phyloP scores from a whole-genome alignment of 2,113 vertebrate genomes.

The Hippocampus barbouri region DNA sequence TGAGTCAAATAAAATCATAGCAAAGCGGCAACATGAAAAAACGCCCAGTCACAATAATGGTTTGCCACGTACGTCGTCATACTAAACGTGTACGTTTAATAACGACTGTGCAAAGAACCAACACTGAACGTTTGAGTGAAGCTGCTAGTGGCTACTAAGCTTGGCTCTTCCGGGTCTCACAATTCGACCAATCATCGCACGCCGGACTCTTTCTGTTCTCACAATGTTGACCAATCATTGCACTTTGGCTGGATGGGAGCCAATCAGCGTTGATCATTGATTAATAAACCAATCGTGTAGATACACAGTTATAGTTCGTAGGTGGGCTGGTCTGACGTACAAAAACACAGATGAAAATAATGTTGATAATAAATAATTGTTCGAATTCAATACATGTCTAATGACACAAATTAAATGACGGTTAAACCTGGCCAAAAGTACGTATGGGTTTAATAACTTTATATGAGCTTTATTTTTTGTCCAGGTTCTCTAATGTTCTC shows the following conservation, averaged over 20 bases:
- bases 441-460: no score
- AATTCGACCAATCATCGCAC: constrained; percentile 55
- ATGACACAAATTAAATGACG: not conserved
- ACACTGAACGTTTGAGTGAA: constrained; percentile 5
- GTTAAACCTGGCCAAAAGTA: no score
- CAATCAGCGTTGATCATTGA: constrained; percentile 45
- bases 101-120: not conserved
- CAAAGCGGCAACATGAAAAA: not conserved
- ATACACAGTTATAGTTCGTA: constrained; percentile 66
- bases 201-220: constrained; percentile 39
- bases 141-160: constrained; percentile 40
- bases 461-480: no score
- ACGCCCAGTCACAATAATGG: not conserved
- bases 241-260: constrained; percentile 19
- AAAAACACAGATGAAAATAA: constrained; percentile 17
- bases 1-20: constrained; percentile 1
- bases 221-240: constrained; percentile 53
- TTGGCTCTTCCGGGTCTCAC: constrained; percentile 48
- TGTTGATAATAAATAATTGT: not conserved
- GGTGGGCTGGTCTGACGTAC: constrained; percentile 60
- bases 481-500: not conserved
- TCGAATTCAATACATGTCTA: not conserved
- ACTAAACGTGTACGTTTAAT: not conserved
- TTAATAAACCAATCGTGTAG: constrained; percentile 58
- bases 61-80: no score